Evolutionary conservation across 2,113 vertebrate species (phyloP), one percentile per base, ranked within the genome.

Genomic region (Smithornis capensis): DNA sequence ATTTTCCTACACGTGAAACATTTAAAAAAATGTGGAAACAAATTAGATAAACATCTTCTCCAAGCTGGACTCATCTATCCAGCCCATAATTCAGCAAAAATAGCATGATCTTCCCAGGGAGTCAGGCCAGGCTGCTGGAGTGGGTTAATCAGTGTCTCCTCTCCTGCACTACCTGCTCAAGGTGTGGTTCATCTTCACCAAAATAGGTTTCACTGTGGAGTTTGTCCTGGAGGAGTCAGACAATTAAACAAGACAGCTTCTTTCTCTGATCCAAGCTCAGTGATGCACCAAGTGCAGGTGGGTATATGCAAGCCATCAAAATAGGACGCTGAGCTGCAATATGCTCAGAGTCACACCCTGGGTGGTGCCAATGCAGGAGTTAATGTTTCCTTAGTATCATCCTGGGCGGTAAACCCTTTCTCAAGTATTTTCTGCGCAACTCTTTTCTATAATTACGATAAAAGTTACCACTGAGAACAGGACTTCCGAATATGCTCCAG

Each of bases 31-130:
- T 3, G 35, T 83, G 77, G 76, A 81, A 35, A 23, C 25, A 90
- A 78, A 96, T 96, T 60, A 90, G 88, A 93, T 88, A 94, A 96
- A 95, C 90, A 88, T 95, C 75, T 93, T 94, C 49, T 96, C 52
- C 69, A 71, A 16, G 5, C 7, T 87, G 90, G 94, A 79, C 42
- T 71, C 73, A 49, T 77, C 74, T 65, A 73, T 67, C 38, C 69
- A 77, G 56, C 73, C 91, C 1, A 0, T 78, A 92, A 94, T 82
- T 87, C 76, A 92, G 59, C 83, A 77, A 59, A 90, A 93, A 68
- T 81, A 93, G 64, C 69, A 62, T 44, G 42, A 52, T 49, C 56
- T 80, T 92, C 87, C 21, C 82, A 59, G 71, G 52, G 69, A 92
- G 73, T 10, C 37, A 89, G 64, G 52, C 80, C 71, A 42, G 90